A percentile compares a stretch with the other conserved stretches of the same genome.
These are phyloP conservation scores for Xylota segnis DNA, from an alignment of 2,888 invertebrate genomes.

Conservation along the genomic window DNA sequence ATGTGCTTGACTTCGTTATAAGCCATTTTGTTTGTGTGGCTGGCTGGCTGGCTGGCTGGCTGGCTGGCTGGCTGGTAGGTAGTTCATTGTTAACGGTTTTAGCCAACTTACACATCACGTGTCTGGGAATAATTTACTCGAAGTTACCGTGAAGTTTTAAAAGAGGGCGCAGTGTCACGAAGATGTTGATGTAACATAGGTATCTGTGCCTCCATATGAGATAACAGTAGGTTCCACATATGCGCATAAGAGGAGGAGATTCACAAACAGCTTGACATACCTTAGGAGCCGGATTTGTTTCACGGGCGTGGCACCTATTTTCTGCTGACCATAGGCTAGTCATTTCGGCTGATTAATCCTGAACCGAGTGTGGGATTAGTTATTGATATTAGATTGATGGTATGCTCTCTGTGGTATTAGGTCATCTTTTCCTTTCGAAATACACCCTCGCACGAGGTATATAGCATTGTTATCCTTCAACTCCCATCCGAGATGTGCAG, in stretches of 20 bases:
- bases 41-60: no score
- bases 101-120: conserved; percentile 68
- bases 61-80: no score
- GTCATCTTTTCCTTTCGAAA: background rate
- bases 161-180: conserved; percentile 72
- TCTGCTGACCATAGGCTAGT: background rate
- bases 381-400: background rate
- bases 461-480: no score
- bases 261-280: background rate
- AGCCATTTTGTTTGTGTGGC: conserved; percentile 42
- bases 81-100: conserved; percentile 69
- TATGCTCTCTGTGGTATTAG: background rate
- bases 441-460: background rate
- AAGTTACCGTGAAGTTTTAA: conserved; percentile 61
- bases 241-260: background rate
- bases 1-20: conserved; percentile 59
- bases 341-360: background rate
- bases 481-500: no score
- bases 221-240: conserved; percentile 19
- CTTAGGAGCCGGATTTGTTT: conserved; percentile 45
- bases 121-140: conserved; percentile 67
- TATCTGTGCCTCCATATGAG: no score
- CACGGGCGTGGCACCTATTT: conserved; percentile 40
- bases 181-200: conserved; percentile 72
- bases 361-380: background rate